Percentiles rank a stretch among this genome's conserved stretches.
Conservation (phyloP, 2,888 invertebrate species). For the Plemyria rubiginata region DNA sequence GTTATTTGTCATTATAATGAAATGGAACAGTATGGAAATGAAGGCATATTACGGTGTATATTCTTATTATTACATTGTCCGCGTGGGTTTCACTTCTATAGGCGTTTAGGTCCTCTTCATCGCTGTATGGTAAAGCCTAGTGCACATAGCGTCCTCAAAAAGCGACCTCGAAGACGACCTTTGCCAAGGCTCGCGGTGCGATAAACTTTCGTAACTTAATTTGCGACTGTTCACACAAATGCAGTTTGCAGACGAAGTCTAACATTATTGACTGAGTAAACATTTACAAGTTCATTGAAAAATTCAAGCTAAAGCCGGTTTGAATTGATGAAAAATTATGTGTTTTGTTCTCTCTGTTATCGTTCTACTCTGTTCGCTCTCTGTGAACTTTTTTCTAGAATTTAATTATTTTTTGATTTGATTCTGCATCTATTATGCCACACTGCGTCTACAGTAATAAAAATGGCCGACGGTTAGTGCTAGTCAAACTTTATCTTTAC, state of each 20-base stretch:
- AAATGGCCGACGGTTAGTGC: no score
- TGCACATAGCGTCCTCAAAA: slow-evolving; percentile 42
- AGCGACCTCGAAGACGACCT: slow-evolving; percentile 54
- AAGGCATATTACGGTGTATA: no score
- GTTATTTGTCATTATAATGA: no score
- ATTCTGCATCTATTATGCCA: neutral
- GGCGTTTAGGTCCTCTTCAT: neutral
- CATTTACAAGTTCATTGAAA: slow-evolving; percentile 27
- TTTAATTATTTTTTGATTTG: neutral
- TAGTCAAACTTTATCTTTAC: no score
- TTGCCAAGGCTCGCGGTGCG: slow-evolving; percentile 53
- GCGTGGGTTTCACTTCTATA: slow-evolving; percentile 22
- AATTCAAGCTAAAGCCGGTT: slow-evolving; percentile 1
- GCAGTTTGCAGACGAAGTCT: slow-evolving; percentile 40
- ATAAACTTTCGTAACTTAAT: slow-evolving; percentile 63
- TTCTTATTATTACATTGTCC: neutral
- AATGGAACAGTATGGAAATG: no score
- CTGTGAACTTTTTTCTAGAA: neutral
- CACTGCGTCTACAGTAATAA: no score
- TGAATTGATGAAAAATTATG: no score
- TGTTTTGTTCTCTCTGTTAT: no score
- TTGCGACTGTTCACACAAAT: slow-evolving; percentile 46
- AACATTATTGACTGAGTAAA: slow-evolving; percentile 34
- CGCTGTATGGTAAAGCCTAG: slow-evolving; percentile 25
- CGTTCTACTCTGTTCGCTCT: no score